phyloP scores from a whole-genome alignment of 2,113 vertebrate species.

The Brienomyrus brachyistius region DNA sequence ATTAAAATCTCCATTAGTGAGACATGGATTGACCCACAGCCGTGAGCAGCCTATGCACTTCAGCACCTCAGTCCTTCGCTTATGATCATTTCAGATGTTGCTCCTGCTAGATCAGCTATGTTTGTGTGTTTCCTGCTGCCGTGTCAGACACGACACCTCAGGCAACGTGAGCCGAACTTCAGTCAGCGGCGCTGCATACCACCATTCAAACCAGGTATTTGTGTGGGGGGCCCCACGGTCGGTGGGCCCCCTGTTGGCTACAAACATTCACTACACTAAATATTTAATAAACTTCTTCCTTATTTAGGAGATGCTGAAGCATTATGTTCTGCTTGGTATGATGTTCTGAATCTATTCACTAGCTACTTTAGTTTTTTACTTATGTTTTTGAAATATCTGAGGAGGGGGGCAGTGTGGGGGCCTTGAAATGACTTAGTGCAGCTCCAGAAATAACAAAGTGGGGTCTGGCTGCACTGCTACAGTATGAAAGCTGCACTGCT shows the following conservation, averaged over 20 bases:
- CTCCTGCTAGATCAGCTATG: neutral
- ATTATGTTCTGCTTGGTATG: neutral
- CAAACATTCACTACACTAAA: neutral
- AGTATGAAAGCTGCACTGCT: neutral
- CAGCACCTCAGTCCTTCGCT: neutral
- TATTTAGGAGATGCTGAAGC: neutral
- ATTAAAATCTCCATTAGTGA: neutral
- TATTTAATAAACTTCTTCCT: neutral
- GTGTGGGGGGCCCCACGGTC: neutral
- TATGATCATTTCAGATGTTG: neutral
- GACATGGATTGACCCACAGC: neutral
- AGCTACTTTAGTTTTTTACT: neutral
- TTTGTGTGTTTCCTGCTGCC: neutral
- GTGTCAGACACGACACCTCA: neutral
- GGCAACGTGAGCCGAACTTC: neutral
- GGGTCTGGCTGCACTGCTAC: neutral
- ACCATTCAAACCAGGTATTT: neutral
- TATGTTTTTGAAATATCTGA: neutral
- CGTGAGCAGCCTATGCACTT: neutral
- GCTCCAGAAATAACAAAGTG: neutral
- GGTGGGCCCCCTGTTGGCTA: neutral
- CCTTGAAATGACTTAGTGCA: neutral
- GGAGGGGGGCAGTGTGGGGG: neutral
- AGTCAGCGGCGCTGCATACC: neutral
- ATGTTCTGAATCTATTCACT: neutral